Conservation (phyloP, 2,888 invertebrate genomes). For the Folsomia manolachei region DNA sequence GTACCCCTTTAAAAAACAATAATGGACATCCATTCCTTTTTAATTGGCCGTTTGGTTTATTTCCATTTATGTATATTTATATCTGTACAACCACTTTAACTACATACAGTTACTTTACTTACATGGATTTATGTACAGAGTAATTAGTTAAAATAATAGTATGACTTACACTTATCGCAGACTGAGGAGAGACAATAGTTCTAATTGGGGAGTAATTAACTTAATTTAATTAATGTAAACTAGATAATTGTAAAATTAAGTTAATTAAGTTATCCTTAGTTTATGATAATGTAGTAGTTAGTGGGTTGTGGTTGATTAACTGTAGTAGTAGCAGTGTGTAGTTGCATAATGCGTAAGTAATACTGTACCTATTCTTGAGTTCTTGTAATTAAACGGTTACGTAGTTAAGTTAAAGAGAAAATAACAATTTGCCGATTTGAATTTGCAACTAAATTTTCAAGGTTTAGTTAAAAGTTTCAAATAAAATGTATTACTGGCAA, state of each 20-base stretch:
- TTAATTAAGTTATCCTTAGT: background rate
- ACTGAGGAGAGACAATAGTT: background rate
- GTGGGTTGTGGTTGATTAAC: background rate
- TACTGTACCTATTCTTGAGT: background rate
- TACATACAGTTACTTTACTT: background rate
- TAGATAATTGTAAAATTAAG: too few species aligned
- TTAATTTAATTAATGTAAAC: background rate
- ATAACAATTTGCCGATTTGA: too few species aligned
- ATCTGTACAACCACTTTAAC: background rate
- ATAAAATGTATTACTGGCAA: too few species aligned
- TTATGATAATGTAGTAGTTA: background rate
- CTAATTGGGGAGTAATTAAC: background rate
- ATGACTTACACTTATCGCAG: background rate
- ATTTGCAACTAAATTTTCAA: too few species aligned
- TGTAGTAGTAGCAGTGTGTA: too few species aligned
- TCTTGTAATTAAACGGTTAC: too few species aligned
- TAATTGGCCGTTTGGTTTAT: slow-evolving; percentile 18
- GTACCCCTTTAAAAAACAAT: background rate
- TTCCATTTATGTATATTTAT: slow-evolving; percentile 17
- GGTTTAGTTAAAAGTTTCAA: too few species aligned
- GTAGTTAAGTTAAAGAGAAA: too few species aligned
- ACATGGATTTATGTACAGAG: background rate
- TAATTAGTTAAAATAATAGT: background rate
- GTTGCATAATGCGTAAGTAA: background rate
- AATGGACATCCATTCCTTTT: background rate